Conservation (phyloP, 2,113 vertebrate species). For the Argyrosomus japonicus region DNA sequence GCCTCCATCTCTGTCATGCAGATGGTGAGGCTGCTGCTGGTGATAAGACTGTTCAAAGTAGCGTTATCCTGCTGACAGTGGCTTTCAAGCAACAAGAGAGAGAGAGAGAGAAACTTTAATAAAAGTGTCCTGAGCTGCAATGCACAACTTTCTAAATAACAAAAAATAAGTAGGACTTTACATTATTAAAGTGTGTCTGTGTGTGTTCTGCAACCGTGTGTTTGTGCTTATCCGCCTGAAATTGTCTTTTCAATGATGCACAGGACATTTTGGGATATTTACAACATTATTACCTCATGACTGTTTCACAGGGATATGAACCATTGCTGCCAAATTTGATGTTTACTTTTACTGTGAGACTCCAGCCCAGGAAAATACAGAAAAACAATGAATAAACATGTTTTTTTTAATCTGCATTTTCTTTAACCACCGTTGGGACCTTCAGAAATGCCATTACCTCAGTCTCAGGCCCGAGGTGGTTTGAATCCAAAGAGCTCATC, state of each 20-base stretch:
- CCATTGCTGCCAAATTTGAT: neutral
- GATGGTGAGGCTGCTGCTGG: neutral
- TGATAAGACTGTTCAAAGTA: conserved; percentile 38
- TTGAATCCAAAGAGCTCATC: conserved; percentile 2
- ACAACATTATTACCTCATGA: neutral
- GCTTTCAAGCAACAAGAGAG: neutral
- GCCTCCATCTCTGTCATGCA: conserved; percentile 21
- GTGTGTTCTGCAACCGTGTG: neutral
- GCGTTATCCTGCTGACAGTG: neutral
- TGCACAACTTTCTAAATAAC: conserved; percentile 11
- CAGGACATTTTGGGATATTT: neutral
- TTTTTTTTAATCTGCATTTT: neutral
- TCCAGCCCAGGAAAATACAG: neutral
- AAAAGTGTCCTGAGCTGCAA: neutral
- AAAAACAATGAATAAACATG: neutral
- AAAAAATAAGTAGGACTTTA: neutral
- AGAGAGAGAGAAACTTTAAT: neutral
- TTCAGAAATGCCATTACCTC: neutral
- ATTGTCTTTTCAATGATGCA: neutral
- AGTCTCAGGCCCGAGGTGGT: neutral
- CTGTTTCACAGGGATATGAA: neutral
- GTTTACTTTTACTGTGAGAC: neutral
- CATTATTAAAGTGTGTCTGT: neutral
- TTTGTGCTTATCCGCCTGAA: neutral
- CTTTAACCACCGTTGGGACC: neutral